These are phyloP conservation scores for Microcebus tavaratra DNA, from an alignment of 2,113 vertebrate genomes.

Conservation along the genomic window DNA sequence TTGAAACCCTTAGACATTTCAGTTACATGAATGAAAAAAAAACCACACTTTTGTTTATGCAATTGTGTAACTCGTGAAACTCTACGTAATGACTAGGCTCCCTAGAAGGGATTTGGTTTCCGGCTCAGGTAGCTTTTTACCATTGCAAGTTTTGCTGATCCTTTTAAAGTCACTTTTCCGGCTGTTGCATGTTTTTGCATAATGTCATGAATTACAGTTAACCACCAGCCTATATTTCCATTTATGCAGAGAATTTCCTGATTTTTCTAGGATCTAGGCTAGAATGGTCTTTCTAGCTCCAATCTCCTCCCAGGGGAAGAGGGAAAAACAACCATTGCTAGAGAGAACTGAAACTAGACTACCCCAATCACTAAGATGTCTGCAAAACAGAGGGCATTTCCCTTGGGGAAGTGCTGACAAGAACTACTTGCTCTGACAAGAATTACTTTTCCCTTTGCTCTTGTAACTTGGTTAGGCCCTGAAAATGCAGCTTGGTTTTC, in stretches of 20 bases:
- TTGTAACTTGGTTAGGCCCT: constrained; percentile 15
- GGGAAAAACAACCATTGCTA: not conserved
- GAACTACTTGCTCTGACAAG: constrained; percentile 1
- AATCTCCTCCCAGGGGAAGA: constrained; percentile 3
- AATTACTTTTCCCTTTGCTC: not conserved
- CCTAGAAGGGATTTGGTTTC: not conserved
- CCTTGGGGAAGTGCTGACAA: not conserved
- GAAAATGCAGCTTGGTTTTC: constrained; percentile 1
- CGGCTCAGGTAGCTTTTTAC: not conserved
- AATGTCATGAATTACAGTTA: not conserved
- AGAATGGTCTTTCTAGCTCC: not conserved
- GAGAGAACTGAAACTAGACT: not conserved
- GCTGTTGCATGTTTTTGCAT: not conserved
- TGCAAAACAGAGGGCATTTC: not conserved
- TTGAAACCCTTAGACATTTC: constrained; percentile 14
- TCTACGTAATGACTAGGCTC: not conserved
- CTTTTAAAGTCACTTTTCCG: constrained; percentile 45
- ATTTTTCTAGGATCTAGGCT: constrained; percentile 20
- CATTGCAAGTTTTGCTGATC: not conserved
- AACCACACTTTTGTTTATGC: not conserved
- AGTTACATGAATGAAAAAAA: constrained; percentile 20
- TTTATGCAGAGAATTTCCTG: constrained; percentile 6
- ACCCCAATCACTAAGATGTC: not conserved
- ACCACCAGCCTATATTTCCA: not conserved
- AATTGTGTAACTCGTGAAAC: not conserved